Evolutionary conservation across 2,797 vertebrate genomes (phyloP).

Genomic region (Poeciliopsis infans): DNA sequence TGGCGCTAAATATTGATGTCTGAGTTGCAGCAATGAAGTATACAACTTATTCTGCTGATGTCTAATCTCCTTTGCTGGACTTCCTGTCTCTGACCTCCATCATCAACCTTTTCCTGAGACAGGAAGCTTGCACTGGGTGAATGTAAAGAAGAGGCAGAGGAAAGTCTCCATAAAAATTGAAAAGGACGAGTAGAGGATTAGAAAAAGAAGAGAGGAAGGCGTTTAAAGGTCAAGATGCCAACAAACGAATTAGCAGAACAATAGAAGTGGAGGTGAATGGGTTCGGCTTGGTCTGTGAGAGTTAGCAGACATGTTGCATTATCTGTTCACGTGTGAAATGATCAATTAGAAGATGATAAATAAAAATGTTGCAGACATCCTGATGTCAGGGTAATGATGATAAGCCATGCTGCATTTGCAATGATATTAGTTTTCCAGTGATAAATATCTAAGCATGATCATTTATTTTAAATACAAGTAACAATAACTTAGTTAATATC

Average conservation of each 20-base stretch:
- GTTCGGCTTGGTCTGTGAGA: conserved; percentile 33
- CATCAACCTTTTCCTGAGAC: conserved; percentile 65
- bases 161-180: neutral
- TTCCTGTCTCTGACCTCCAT: conserved; percentile 62
- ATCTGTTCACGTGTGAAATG: conserved; percentile 34
- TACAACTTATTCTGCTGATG: conserved; percentile 1
- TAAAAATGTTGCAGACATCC: neutral
- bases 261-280: conserved; percentile 39
- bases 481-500: neutral
- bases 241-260: conserved; percentile 44
- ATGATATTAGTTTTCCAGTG: neutral
- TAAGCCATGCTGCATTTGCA: neutral
- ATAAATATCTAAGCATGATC: neutral
- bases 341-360: conserved; percentile 22
- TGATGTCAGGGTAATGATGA: neutral
- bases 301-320: conserved; percentile 26
- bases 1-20: neutral
- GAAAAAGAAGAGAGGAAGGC: conserved; percentile 8
- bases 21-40: neutral
- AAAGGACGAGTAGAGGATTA: neutral
- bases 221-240: conserved; percentile 37
- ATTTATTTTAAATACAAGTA: neutral
- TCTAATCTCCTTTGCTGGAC: conserved; percentile 52
- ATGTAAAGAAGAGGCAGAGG: neutral
- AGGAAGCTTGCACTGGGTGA: conserved; percentile 61